phyloP scores from a whole-genome alignment of 2,888 invertebrate genomes.

The Drosophila emarginata region DNA sequence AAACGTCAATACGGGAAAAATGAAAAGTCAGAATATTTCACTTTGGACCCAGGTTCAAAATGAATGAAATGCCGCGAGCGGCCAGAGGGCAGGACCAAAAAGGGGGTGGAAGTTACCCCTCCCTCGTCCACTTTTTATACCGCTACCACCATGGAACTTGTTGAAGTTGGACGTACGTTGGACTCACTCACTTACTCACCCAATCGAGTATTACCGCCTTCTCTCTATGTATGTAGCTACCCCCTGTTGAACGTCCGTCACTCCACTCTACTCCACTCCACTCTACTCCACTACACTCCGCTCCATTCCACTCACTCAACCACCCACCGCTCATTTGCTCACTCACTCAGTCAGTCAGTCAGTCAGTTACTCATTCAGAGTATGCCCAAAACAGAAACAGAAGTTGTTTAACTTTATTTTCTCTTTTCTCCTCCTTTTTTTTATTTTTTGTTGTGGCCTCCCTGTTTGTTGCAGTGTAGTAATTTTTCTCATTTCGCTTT shows the following conservation, averaged over 20 bases:
- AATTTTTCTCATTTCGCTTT: constrained; percentile 77
- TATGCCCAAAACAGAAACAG: constrained; percentile 62
- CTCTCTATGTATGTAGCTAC: background rate
- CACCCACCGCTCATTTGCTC: background rate
- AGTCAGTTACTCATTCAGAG: constrained; percentile 48
- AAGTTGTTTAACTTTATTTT: constrained; percentile 31
- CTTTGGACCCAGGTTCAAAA: constrained; percentile 41
- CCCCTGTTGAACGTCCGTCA: constrained; percentile 10
- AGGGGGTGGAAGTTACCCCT: background rate
- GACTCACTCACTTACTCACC: constrained; percentile 29
- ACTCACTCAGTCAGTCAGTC: constrained; percentile 44
- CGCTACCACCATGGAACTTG: constrained; percentile 45
- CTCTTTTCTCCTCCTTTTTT: constrained; percentile 23
- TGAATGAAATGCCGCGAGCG: constrained; percentile 35
- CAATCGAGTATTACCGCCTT: background rate
- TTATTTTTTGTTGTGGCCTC: constrained; percentile 26
- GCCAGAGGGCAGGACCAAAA: constrained; percentile 15
- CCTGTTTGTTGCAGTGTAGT: constrained; percentile 60
- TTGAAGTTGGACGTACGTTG: constrained; percentile 53
- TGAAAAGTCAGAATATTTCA: constrained; percentile 54
- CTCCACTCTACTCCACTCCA: background rate
- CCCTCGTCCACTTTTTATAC: background rate
- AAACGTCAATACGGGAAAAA: constrained; percentile 52
- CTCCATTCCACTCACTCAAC: constrained; percentile 12
- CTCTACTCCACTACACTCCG: background rate